Evolutionary conservation across 2,888 invertebrate species (phyloP), one percentile per base, ranked within the genome.

Genomic region (Branchinecta sandiegonensis): DNA sequence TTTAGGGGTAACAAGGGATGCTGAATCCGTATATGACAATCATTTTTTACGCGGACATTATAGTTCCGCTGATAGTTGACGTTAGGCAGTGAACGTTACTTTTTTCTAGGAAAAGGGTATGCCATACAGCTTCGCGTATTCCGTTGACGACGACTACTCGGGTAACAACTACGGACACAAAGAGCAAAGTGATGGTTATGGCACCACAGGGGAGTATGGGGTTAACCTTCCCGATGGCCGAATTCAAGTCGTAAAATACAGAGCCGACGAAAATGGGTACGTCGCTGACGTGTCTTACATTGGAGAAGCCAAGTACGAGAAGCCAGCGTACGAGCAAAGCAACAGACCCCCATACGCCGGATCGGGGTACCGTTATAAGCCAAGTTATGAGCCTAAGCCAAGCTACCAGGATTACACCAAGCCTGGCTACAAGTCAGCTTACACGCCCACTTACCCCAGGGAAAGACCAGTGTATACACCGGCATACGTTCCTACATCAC

Each of bases 81-180:
- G n/a, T n/a, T n/a, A 37, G 37, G 37, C 37, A 37, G 37, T 37
- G 37, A 37, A 37, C 37, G 6, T 37, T 56, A 7, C 4, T 6
- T 10, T 56, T 56, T 56, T 56, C 23, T 23, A 56, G 63, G 63
- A 56, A 56, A 56, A 56, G 23, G 63, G 66, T 11, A n/a, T 13
- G 47, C 46, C 66, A 2, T 68, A 68, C 65, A 37, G 46, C 47
- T 68, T 67, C 46, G 68, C 64, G n/a, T 68, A 48, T 13, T 46
- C 46, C 8, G 68, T 68, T 12, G 37, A 66, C 14, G 70, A 65
- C 23, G 14, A n/a, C 23, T 13, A 85, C 73, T 83, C 83, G 71
- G 87, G 87, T 67, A 88, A 86, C 75, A 85, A 88, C 76, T 90
- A 85, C 76, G 88, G 89, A 10, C 89, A 90, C 76, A 83, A 84